Evolutionary conservation across 2,888 invertebrate species (phyloP), one percentile per base, ranked within the genome.

Genomic region (Apantesis nais): DNA sequence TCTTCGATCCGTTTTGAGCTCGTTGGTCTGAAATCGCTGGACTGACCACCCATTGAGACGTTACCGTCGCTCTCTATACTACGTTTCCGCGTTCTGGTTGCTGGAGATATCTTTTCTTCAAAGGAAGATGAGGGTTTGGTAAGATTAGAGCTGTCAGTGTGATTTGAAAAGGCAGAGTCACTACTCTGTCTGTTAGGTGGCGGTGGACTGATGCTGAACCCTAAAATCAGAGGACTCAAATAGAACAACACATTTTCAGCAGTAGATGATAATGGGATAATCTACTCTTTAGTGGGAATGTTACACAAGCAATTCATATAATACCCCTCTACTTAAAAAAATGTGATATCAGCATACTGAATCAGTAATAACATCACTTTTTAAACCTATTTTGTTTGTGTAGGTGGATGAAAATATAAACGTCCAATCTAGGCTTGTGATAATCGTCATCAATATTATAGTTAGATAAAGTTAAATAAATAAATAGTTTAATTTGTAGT

Each of bases 131-230:
- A 81, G 0, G 90, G 84, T 81, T 93, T 92, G 7, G 85, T 88
- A 55, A 88, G 80, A 69, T 87, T 89, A 2, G 94, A 93, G 69
- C 86, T 83, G 74, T 95, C 94, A 0, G 95, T 93, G 68, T 92
- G 90, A 44, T 89, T 90, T 14, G 95, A 95, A 78, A 95, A 93
- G 0, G 94, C 94, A 0, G 95, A 95, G 80, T 95, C 95, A 70
- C 94, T 94, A 84, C 94, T 95, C 76, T 94, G 93, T 62, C 95
- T 88, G 74, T 89, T 93, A 1, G 90, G 88, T 62, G 92, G 91
- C 3, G 92, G 89, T 14, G 92, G 90, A 52, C 88, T 88, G 74
- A 88, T 78, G 74, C 89, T 90, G 79, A 93, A 93, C 52, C 93
- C 94, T 94, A 82, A 25, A 87, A 88, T 31, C 37, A 67, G 39